phyloP scores from a whole-genome alignment of 2,113 vertebrate genomes.

The Lasiurus borealis region DNA sequence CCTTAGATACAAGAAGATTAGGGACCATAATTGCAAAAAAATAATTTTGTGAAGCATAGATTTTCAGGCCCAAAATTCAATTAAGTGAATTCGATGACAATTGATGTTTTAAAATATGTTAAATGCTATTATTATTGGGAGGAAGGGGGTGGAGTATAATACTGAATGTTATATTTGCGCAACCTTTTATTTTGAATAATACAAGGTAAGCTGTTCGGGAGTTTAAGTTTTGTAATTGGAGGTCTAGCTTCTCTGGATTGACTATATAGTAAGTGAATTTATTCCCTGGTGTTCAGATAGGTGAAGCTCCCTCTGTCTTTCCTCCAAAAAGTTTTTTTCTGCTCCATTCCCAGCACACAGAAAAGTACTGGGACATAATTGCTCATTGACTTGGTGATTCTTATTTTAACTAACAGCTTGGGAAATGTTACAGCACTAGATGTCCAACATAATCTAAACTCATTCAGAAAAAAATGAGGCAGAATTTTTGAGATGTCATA shows the following conservation, averaged over 20 bases:
- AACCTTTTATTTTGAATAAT: neutral
- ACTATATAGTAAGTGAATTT: neutral
- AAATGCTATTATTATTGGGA: neutral
- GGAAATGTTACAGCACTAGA: neutral
- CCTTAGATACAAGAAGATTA: neutral
- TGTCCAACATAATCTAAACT: neutral
- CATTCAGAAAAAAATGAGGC: neutral
- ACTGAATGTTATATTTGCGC: neutral
- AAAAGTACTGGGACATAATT: neutral
- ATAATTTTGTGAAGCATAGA: neutral
- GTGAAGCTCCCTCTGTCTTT: neutral
- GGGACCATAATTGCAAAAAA: neutral
- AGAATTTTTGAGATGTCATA: constrained; percentile 55
- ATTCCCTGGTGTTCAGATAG: neutral
- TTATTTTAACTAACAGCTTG: neutral
- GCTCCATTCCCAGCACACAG: neutral
- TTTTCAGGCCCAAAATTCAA: constrained; percentile 10
- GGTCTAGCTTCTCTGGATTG: neutral
- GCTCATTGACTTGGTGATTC: neutral
- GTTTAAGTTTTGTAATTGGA: neutral
- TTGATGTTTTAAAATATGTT: neutral
- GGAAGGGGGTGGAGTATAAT: neutral
- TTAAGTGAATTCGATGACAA: neutral
- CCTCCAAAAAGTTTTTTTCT: neutral
- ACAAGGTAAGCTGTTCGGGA: neutral